Evolutionary conservation across 2,888 invertebrate species (phyloP), one percentile per base, ranked within the genome.

Genomic region (Tenthredo scrophulariae): DNA sequence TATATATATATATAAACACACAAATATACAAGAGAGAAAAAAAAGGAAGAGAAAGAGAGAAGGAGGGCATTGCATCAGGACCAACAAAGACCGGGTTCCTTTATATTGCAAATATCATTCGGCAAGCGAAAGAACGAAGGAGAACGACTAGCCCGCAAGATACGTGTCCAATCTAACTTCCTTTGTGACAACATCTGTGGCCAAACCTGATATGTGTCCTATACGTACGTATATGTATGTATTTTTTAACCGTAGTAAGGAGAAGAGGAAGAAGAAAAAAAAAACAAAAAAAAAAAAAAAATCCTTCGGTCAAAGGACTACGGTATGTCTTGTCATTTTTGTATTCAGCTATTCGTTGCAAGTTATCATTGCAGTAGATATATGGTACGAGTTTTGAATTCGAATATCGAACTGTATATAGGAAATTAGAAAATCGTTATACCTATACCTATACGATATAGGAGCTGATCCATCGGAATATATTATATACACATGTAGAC

Each of bases 151-250:
- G 85, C 80, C 85, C 82, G 86, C 80, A 85, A 87, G 87, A 87
- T 89, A 89, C 87, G 87, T 85, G 87, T 88, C 88, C 86, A 88
- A 89, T 89, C 88, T 85, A 54, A 86, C 85, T 46, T 85, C 87
- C 85, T 89, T 89, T 89, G 86, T 87, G 79, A 50, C 67, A 83
- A 65, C 83, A 83, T 83, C 83, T 83, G 83, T 65, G 40, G 13
- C 40, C 58, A 62, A 80, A 80, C 80, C 80, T 62, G 80, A 80
- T 80, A 13, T 22, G 77, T 50, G 29, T 29, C 18, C 33, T 18
- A 7, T 33, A 33, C 26, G 4, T 62, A 26, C 4, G 26, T 62
- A 62, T 4, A 62, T 4, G 62, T 26, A 62, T 26, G 4, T 62
- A 62, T 26, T 58, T n/a, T 58, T 58, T 22, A 58, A 7, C 58